phyloP scores from a whole-genome alignment of 2,113 vertebrate genomes.

The Talpa occidentalis region DNA sequence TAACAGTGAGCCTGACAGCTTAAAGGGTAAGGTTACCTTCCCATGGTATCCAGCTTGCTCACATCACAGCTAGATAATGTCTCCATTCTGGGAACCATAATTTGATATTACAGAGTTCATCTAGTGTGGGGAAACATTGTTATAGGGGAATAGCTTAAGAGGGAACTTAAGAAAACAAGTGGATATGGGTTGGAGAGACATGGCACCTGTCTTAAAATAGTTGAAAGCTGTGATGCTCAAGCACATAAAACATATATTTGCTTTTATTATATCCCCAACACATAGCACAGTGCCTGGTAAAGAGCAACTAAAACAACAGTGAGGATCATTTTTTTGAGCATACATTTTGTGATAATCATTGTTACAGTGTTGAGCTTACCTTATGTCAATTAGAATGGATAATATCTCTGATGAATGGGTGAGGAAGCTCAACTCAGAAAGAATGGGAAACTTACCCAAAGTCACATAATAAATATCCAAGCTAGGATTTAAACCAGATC shows the following conservation, averaged over 20 bases:
- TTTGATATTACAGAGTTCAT: not conserved
- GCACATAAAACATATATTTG: not conserved
- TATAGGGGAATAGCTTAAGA: not conserved
- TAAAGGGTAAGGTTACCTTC: not conserved
- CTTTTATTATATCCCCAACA: not conserved
- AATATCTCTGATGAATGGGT: not conserved
- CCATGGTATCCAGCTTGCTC: not conserved
- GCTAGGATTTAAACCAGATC: not conserved
- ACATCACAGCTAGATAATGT: not conserved
- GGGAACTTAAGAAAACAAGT: not conserved
- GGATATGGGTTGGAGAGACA: not conserved
- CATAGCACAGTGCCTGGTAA: not conserved
- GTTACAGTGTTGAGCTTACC: not conserved
- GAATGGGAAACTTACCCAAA: not conserved
- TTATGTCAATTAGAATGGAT: not conserved
- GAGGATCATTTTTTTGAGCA: not conserved
- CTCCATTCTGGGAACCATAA: not conserved
- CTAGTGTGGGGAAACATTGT: not conserved
- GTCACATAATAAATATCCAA: not conserved
- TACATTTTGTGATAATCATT: not conserved
- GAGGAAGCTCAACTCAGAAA: not conserved
- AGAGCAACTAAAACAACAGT: not conserved
- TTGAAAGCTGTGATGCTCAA: not conserved
- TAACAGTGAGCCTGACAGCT: slow-evolving; percentile 32
- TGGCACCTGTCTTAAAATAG: not conserved